phyloP scores from a whole-genome alignment of 2,797 vertebrate species.

The Bradypodion pumilum region DNA sequence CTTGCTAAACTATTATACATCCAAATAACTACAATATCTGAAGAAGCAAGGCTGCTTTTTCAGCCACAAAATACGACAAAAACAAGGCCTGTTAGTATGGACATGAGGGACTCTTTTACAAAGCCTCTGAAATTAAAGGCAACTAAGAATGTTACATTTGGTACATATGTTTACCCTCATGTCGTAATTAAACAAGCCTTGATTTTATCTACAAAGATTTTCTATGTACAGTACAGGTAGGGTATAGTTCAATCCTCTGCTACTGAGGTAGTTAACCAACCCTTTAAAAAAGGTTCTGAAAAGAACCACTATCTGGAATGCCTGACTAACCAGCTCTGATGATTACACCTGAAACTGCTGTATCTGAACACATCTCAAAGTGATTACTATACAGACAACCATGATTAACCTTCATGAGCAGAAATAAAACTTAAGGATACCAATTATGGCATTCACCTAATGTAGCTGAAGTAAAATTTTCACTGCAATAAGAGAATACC shows the following conservation, averaged over 20 bases:
- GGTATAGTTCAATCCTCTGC: slow-evolving; percentile 99
- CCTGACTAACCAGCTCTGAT: slow-evolving; percentile 99
- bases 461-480: slow-evolving; percentile 78
- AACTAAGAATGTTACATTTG: slow-evolving; percentile 98
- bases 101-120: slow-evolving; percentile 94
- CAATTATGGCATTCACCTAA: slow-evolving; percentile 78
- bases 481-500: slow-evolving; percentile 80
- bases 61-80: slow-evolving; percentile 99
- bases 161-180: slow-evolving; percentile 96
- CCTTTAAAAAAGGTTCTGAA: slow-evolving; percentile 99
- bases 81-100: slow-evolving; percentile 98
- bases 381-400: slow-evolving; percentile 85
- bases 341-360: slow-evolving; percentile 99
- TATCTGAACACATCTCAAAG: slow-evolving; percentile 85
- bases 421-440: slow-evolving; percentile 82
- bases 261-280: slow-evolving; percentile 99
- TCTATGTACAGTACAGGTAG: slow-evolving; percentile 99
- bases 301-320: slow-evolving; percentile 99
- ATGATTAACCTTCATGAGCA: slow-evolving; percentile 86
- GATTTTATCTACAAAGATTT: slow-evolving; percentile 99
- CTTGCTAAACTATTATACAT: slow-evolving; percentile 99
- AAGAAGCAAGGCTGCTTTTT: slow-evolving; percentile 99
- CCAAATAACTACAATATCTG: slow-evolving; percentile 99
- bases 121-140: slow-evolving; percentile 98
- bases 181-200: slow-evolving; percentile 99